Evolutionary conservation across 1,140 invertebrate genomes (phyloP).

Genomic region (Heliconius melpomene): DNA sequence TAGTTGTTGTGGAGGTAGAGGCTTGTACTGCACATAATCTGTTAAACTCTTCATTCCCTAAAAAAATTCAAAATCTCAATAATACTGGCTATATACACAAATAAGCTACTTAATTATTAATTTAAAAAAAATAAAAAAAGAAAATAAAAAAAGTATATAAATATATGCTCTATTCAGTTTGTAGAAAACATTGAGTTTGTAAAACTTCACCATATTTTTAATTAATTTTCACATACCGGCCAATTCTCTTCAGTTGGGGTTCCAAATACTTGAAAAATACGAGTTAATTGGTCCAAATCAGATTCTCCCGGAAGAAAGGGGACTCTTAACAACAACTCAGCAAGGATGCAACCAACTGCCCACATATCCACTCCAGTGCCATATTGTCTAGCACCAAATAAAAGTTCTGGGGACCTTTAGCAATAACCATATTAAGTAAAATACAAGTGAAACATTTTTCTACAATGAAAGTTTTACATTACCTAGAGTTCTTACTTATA

Average conservation of each 20-base stretch:
- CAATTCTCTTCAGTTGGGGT: conserved; percentile 96
- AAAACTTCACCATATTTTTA: background rate
- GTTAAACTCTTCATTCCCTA: conserved; percentile 91
- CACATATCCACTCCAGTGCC: conserved; percentile 98
- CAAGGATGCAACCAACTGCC: conserved; percentile 98
- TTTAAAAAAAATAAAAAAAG: too few species aligned
- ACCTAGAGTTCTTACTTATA: too few species aligned
- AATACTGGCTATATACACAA: background rate
- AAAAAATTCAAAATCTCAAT: background rate
- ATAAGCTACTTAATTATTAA: background rate
- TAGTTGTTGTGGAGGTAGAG: conserved; percentile 90
- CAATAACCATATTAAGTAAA: background rate
- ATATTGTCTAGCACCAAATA: conserved; percentile 97
- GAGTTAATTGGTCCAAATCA: conserved; percentile 97
- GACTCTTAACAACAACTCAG: conserved; percentile 94
- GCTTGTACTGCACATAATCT: conserved; percentile 97
- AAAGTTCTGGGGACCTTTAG: conserved; percentile 92
- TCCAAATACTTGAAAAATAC: conserved; percentile 95
- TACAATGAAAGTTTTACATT: too few species aligned
- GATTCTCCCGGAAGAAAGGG: conserved; percentile 98
- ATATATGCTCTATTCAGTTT: too few species aligned
- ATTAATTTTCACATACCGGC: conserved; percentile 82
- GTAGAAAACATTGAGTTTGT: background rate
- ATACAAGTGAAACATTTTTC: background rate
- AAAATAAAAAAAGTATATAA: too few species aligned